Evolutionary conservation across 1,140 invertebrate species (phyloP), one percentile per base, ranked within the genome.

Genomic region (Neodiprion pinetum): DNA sequence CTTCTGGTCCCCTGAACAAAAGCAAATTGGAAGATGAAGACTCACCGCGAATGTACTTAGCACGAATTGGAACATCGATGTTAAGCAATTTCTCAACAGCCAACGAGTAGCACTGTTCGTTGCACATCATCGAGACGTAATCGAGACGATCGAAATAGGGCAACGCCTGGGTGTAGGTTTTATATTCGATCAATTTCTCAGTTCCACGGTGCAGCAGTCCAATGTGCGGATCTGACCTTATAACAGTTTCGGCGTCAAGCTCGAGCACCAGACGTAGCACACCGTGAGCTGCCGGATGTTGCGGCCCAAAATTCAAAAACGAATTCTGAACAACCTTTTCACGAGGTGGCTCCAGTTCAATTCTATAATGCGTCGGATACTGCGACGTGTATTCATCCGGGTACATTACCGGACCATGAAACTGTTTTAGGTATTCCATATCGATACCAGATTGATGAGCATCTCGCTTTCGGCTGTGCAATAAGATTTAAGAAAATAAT

Each of bases 51-150:
- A 99, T 99, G 83, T 96, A 99, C 87, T 99, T 98, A 0, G 98
- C 98, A 77, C 98, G 88, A 0, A 95, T 77, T 0, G 98, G 98
- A 69, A 99, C 92, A 76, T 99, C 96, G 82, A 99, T 98, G 82
- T 98, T 98, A 0, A 99, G 89, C 8, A 99, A 89, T 84, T 99
- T 99, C 86, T 99, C 98, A 9, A 99, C 94, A 8, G 98, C 98
- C 71, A 99, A 83, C 9, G 97, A 97, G 88, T 95, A 99, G 81
- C 96, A 97, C 83, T 99, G 97, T 86, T 99, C 98, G 87, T 99
- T 99, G 88, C 95, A 97, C 98, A 99, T 99, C 98, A 99, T 99
- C 1, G 97, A 99, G 1, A 99, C 97, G 85, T 99, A 99, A 88
- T 99, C 98, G n/a, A 99, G 90, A 3, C 98, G 93, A 90, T 99